Base-by-base conservation (phyloP, 1,140 invertebrate genomes). In the Reticulitermes speratus region DNA sequence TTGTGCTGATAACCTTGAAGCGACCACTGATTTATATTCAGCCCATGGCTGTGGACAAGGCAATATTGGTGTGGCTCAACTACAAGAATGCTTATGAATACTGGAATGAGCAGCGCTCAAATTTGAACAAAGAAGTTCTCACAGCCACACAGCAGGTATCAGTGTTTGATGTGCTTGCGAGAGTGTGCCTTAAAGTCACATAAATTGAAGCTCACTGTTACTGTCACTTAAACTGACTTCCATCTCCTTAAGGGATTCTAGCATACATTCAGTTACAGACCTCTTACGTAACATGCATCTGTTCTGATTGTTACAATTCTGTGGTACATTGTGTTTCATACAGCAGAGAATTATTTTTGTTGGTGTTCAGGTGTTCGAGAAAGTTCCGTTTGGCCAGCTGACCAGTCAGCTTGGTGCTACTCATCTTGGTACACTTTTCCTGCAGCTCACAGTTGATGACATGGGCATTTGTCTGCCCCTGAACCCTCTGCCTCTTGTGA, bases 81-180 rank as follows among this genome's bases (percentile, higher is more conserved):
- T 99, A 99, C 90, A 99, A 99, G 91, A 99, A 99, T 91, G 98
- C 98, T 0, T 99, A 99, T 89, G 98, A 99, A 90, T 99, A 99
- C 91, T 99, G 98, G 98, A 98, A 97, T 88, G 98, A 99, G 90
- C 98, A 99, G 91, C 91, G 98, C 38, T 94, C 96, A 0, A 97
- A 95, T 89, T 91, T 98, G 3, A 98, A 97, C 89, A 96, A 96
- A 88, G 96, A 98, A 90, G 96, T 97, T 44, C 91, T 97, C 21
- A 95, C 95, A 83, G 96, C 97, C 16, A 96, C 96, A 21, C 95
- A 96, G 88, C 96, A 96, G 89, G 93, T 88, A 87, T 59, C 25
- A 87, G 44, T 55, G 19, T 55, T 55, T 55, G 14, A 82, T 38
- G 81, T 82, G 30, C 11, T 25, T 38, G 30, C 16, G n/a, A n/a